These are phyloP conservation scores for Cotesia congregata DNA, from an alignment of 2,888 invertebrate genomes.

Conservation along the genomic window DNA sequence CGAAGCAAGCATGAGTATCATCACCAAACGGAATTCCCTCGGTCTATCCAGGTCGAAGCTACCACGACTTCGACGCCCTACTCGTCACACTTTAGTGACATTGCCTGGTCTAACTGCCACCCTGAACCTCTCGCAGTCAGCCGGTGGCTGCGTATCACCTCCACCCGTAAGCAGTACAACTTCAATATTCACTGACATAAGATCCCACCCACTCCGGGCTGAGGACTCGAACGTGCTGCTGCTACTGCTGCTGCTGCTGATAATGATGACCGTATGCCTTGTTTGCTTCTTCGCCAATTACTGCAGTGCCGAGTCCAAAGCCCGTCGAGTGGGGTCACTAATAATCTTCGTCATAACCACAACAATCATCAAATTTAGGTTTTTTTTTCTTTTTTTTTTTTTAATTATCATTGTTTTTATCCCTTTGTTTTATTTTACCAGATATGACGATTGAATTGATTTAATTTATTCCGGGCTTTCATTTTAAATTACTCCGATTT, in stretches of 20 bases:
- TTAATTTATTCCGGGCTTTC: background rate
- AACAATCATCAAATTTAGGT: constrained; percentile 38
- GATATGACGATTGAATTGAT: background rate
- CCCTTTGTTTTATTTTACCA: background rate
- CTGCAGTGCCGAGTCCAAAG: constrained; percentile 53
- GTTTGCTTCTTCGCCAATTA: constrained; percentile 38
- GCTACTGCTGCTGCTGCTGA: constrained; percentile 25
- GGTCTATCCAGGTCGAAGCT: constrained; percentile 64
- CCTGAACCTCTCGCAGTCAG: constrained; percentile 69
- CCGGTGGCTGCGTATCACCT: constrained; percentile 67
- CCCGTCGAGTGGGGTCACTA: constrained; percentile 59
- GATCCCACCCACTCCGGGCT: constrained; percentile 69
- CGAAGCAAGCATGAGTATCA: constrained; percentile 59
- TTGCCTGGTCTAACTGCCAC: constrained; percentile 68
- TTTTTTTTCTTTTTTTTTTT: background rate
- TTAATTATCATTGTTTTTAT: constrained; percentile 5
- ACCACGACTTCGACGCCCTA: constrained; percentile 64
- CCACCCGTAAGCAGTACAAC: constrained; percentile 69
- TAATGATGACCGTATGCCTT: constrained; percentile 38
- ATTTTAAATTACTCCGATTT: background rate
- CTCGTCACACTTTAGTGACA: constrained; percentile 63
- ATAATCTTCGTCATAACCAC: constrained; percentile 29
- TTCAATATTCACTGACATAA: constrained; percentile 71
- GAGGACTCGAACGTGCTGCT: constrained; percentile 54
- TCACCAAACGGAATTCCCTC: constrained; percentile 57